phyloP scores from a whole-genome alignment of 1,140 invertebrate species.

The Littorina saxatilis region DNA sequence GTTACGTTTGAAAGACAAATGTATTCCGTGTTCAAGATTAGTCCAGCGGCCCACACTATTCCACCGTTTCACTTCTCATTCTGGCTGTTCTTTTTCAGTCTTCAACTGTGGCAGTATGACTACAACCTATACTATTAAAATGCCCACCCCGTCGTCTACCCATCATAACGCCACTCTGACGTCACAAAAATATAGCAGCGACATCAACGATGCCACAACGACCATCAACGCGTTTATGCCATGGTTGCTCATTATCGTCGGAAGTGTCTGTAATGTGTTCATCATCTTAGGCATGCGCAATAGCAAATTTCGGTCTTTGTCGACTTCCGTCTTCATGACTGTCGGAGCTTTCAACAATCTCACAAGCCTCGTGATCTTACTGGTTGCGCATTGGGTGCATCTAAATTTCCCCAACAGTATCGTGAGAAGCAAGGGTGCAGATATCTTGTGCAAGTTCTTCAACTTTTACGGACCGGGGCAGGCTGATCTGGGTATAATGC shows the following conservation, averaged over 20 bases:
- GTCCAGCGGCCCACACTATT: not conserved
- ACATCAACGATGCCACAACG: constrained; percentile 2
- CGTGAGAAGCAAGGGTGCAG: constrained; percentile 42
- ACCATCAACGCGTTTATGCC: constrained; percentile 44
- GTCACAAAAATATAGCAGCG: not conserved
- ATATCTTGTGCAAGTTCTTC: constrained; percentile 65
- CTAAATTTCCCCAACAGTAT: constrained; percentile 57
- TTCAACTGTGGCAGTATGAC: too few species aligned
- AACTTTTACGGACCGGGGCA: constrained; percentile 67
- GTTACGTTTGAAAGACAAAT: too few species aligned
- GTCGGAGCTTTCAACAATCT: constrained; percentile 58
- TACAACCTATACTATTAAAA: not conserved
- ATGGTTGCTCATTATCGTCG: constrained; percentile 56
- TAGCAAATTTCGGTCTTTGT: constrained; percentile 57
- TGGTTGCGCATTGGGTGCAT: constrained; percentile 65
- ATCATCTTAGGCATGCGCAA: constrained; percentile 62
- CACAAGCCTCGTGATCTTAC: constrained; percentile 52
- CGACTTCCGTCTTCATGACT: constrained; percentile 61
- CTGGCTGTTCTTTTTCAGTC: too few species aligned
- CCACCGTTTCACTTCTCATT: too few species aligned
- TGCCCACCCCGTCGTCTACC: not conserved
- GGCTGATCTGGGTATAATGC: constrained; percentile 59
- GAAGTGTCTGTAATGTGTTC: constrained; percentile 54
- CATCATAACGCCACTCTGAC: not conserved
- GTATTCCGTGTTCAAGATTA: too few species aligned